These are phyloP conservation scores for Fopius arisanus DNA, from an alignment of 1,140 invertebrate genomes.

Conservation along the genomic window DNA sequence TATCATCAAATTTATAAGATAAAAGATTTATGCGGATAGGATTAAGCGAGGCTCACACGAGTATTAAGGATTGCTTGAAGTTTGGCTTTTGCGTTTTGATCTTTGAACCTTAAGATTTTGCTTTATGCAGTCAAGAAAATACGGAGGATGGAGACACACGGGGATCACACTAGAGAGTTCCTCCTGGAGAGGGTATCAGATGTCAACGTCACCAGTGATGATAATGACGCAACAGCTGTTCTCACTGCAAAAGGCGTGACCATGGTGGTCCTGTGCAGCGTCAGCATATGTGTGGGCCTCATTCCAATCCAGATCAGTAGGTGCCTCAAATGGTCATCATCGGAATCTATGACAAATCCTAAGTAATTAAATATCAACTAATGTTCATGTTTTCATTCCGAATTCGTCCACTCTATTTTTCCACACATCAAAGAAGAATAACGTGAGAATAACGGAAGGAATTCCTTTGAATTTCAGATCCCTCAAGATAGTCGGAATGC, in stretches of 20 bases:
- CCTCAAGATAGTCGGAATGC: constrained; percentile 64
- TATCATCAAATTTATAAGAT: too few relatives aligned
- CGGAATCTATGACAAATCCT: constrained; percentile 54
- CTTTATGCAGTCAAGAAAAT: not conserved
- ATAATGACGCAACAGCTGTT: constrained; percentile 53
- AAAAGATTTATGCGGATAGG: too few relatives aligned
- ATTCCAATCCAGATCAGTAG: constrained; percentile 73
- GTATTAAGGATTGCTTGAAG: too few relatives aligned
- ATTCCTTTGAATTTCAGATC: constrained; percentile 45
- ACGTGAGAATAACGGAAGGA: not conserved
- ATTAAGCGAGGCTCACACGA: too few relatives aligned
- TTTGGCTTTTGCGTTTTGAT: too few relatives aligned
- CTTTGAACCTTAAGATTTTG: too few relatives aligned
- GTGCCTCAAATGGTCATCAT: constrained; percentile 70
- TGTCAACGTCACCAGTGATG: constrained; percentile 1
- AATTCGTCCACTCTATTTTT: not conserved
- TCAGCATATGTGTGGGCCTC: constrained; percentile 75
- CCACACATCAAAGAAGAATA: not conserved
- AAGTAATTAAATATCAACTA: constrained; percentile 41
- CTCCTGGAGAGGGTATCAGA: not conserved
- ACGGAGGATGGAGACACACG: not conserved
- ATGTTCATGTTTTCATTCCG: not conserved
- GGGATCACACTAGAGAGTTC: not conserved
- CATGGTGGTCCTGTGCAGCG: constrained; percentile 73
- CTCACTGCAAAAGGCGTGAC: constrained; percentile 74